Evolutionary conservation across 2,888 invertebrate genomes (phyloP).

Genomic region (Acrobasis consociella): DNA sequence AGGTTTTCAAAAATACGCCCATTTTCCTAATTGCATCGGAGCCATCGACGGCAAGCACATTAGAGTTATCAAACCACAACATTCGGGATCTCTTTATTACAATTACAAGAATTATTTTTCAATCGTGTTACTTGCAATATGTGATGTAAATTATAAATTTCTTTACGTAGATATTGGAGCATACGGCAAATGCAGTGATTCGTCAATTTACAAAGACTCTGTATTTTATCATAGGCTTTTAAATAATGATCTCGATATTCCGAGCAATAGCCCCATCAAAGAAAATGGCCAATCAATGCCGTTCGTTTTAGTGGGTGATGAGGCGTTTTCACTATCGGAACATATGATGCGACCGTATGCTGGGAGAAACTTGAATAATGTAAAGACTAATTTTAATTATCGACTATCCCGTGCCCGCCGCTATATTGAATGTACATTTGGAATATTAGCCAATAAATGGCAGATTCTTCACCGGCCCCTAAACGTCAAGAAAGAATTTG

Average conservation of each 20-base stretch:
- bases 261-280: constrained; percentile 17
- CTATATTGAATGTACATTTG: constrained; percentile 29
- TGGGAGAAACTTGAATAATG: constrained; percentile 23
- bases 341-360: constrained; percentile 29
- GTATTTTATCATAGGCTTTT: constrained; percentile 14
- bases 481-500: constrained; percentile 21
- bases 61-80: constrained; percentile 31
- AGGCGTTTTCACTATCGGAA: constrained; percentile 27
- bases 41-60: constrained; percentile 41
- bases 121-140: constrained; percentile 26
- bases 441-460: constrained; percentile 29
- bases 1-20: constrained; percentile 37
- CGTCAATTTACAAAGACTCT: constrained; percentile 26
- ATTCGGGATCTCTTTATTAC: constrained; percentile 26
- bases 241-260: constrained; percentile 23
- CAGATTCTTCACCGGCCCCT: constrained; percentile 31
- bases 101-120: constrained; percentile 29
- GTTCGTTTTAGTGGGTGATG: constrained; percentile 30
- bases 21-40: constrained; percentile 42
- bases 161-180: constrained; percentile 27
- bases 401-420: constrained; percentile 28
- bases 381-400: constrained; percentile 24
- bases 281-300: constrained; percentile 18
- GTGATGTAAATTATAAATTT: constrained; percentile 24
- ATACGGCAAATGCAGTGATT: constrained; percentile 32